Evolutionary conservation across 2,797 vertebrate genomes (phyloP).

Genomic region (Cygnus olor): DNA sequence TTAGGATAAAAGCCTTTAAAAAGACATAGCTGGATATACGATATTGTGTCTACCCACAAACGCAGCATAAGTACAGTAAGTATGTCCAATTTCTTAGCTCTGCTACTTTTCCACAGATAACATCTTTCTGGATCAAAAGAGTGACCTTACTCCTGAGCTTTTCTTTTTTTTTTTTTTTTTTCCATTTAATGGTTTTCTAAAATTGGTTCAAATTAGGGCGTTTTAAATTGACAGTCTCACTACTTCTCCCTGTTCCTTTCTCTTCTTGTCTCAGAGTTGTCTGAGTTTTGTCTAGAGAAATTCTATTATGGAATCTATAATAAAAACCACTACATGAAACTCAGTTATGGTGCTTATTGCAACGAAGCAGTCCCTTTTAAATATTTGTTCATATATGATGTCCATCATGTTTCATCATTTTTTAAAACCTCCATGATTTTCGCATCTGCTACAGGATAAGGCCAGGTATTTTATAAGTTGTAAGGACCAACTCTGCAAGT

Average conservation of each 20-base stretch:
- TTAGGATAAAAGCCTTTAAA: background rate
- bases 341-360: background rate
- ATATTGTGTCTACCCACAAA: fast-evolving
- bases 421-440: background rate
- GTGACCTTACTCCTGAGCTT: background rate
- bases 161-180: background rate
- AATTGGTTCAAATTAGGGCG: background rate
- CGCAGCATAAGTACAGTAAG: background rate
- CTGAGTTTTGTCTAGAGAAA: background rate
- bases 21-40: background rate
- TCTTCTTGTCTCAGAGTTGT: background rate
- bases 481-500: background rate
- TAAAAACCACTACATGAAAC: background rate
- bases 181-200: background rate
- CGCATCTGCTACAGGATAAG: background rate
- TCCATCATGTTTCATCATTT: background rate
- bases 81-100: background rate
- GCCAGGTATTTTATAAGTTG: background rate
- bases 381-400: background rate
- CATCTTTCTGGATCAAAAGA: background rate
- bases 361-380: background rate
- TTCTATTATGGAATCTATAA: background rate
- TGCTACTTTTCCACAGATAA: background rate
- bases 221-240: background rate
- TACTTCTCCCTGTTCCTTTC: background rate